phyloP scores from a whole-genome alignment of 2,113 vertebrate genomes.

The Apistogramma diplotaenia region DNA sequence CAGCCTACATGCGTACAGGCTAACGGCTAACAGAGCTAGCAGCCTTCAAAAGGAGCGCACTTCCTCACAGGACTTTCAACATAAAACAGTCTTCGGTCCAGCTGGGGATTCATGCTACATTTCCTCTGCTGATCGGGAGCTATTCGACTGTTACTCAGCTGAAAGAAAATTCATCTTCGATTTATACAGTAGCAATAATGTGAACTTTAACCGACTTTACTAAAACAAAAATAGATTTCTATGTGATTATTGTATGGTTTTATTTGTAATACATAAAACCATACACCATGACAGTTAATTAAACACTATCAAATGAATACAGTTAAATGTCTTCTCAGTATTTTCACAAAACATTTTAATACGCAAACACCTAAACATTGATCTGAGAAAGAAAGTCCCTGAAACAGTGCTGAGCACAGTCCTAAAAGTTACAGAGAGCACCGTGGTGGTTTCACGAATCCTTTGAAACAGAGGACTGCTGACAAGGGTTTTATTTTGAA shows the following conservation, averaged over 20 bases:
- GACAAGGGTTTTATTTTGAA: slow-evolving; percentile 48
- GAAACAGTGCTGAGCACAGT: too few species aligned
- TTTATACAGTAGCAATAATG: neutral
- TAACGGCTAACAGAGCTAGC: slow-evolving; percentile 40
- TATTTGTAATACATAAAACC: neutral
- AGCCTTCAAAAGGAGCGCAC: neutral
- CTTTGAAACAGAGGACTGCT: neutral
- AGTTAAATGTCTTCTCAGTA: neutral
- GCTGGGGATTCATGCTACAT: neutral
- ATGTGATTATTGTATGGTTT: neutral
- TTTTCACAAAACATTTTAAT: neutral
- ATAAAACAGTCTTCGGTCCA: neutral
- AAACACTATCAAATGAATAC: neutral
- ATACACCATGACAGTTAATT: neutral
- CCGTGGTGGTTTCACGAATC: too few species aligned
- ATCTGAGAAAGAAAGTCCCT: neutral
- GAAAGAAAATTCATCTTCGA: neutral
- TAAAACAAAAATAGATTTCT: too few species aligned
- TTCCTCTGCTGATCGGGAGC: neutral
- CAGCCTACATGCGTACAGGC: neutral
- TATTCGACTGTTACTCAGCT: neutral
- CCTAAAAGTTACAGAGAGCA: neutral
- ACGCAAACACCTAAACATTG: neutral
- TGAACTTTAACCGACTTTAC: too few species aligned
- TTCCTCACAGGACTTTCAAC: slow-evolving; percentile 37